phyloP scores from a whole-genome alignment of 2,797 vertebrate species.

The Ficedula albicollis region DNA sequence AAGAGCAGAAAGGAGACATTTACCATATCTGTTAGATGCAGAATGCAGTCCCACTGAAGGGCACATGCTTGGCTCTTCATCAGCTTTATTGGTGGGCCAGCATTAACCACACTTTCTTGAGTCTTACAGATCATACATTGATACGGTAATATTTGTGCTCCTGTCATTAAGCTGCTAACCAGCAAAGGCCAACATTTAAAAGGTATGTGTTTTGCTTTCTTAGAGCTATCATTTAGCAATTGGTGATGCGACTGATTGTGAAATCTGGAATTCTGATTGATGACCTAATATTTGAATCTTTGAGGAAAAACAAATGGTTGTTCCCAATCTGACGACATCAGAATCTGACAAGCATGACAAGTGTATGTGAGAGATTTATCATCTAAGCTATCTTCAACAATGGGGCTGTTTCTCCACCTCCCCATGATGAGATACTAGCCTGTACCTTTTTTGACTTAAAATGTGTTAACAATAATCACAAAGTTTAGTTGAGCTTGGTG shows the following conservation, averaged over 20 bases:
- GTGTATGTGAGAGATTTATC: background rate
- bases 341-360: background rate
- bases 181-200: background rate
- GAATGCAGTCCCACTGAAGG: background rate
- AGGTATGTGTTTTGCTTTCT: background rate
- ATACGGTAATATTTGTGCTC: background rate
- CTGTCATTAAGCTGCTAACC: background rate
- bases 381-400: background rate
- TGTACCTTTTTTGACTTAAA: conserved; percentile 12
- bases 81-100: background rate
- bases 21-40: background rate
- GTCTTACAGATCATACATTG: background rate
- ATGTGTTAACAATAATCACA: background rate
- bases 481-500: background rate
- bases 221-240: background rate
- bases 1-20: background rate
- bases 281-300: background rate
- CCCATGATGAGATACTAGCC: background rate
- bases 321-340: background rate
- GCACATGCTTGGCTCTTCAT: background rate
- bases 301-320: conserved; percentile 7
- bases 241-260: background rate
- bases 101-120: background rate
- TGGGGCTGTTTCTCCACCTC: background rate
- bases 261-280: conserved; percentile 29